Evolutionary conservation across 2,888 invertebrate species (phyloP).

Genomic region (Tetragonula carbonaria): DNA sequence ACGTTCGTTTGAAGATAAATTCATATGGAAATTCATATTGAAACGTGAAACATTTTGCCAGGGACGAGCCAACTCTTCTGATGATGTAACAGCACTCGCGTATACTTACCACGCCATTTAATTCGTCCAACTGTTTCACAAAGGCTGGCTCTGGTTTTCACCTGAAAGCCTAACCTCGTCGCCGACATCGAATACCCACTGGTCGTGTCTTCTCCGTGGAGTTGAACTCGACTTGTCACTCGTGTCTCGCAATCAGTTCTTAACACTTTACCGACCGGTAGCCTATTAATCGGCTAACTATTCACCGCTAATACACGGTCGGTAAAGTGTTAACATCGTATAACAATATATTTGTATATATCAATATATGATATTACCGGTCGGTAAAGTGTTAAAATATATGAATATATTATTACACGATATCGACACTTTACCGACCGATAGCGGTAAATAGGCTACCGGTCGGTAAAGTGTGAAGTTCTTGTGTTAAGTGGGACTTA

Average conservation of each 20-base stretch:
- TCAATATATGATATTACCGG: no score
- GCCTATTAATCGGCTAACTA: no score
- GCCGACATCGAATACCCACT: slow-evolving; percentile 64
- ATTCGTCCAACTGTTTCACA: slow-evolving; percentile 53
- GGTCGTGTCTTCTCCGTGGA: slow-evolving; percentile 16
- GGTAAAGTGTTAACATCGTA: no score
- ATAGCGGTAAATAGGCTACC: no score
- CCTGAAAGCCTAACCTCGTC: slow-evolving; percentile 66
- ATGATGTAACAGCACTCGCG: slow-evolving; percentile 54
- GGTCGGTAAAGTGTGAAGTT: no score
- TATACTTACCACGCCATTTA: slow-evolving; percentile 39
- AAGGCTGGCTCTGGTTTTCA: slow-evolving; percentile 63
- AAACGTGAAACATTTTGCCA: slow-evolving; percentile 69
- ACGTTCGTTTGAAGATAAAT: slow-evolving; percentile 7
- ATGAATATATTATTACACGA: no score
- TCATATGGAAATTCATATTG: slow-evolving; percentile 60
- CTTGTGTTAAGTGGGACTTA: no score
- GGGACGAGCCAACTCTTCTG: slow-evolving; percentile 66
- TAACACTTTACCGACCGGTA: no score
- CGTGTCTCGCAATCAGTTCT: slow-evolving; percentile 25
- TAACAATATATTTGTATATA: no score
- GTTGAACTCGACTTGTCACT: slow-evolving; percentile 3
- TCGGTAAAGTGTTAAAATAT: no score
- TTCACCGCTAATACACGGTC: no score
- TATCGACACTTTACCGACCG: no score